Evolutionary conservation across 1,140 invertebrate genomes (phyloP).

Genomic region (Meteorus sp.): DNA sequence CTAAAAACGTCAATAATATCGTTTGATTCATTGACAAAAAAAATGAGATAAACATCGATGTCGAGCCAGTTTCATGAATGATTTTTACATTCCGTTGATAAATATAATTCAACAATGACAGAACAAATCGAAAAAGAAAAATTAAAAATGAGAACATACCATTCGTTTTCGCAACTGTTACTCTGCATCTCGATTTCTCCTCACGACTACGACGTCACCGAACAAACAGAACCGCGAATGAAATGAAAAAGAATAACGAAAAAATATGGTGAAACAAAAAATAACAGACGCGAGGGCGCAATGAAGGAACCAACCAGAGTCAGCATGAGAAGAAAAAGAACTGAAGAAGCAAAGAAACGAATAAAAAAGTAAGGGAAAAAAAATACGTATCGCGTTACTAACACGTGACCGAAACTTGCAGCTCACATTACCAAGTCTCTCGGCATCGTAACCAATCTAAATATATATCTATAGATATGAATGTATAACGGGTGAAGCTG

Average conservation of each 20-base stretch:
- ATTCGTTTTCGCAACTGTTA: neutral
- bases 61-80: neutral
- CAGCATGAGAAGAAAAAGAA: too few species aligned
- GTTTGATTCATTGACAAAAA: neutral
- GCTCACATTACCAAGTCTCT: conserved; percentile 3
- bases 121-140: neutral
- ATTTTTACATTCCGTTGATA: neutral
- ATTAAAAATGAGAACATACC: neutral
- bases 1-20: neutral
- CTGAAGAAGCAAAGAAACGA: neutral
- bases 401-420: conserved; percentile 5
- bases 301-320: too few species aligned
- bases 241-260: neutral
- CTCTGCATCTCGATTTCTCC: neutral
- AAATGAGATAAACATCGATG: neutral
- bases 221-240: neutral
- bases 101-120: neutral
- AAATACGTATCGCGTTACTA: conserved; percentile 7
- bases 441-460: conserved; percentile 3
- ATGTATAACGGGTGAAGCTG: too few species aligned
- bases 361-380: conserved; percentile 11
- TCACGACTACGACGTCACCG: neutral
- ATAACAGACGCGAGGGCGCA: neutral
- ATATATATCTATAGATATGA: neutral
- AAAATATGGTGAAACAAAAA: neutral